Evolutionary conservation across 1,140 invertebrate species (phyloP).

Genomic region (Drosophila quadrilineata): DNA sequence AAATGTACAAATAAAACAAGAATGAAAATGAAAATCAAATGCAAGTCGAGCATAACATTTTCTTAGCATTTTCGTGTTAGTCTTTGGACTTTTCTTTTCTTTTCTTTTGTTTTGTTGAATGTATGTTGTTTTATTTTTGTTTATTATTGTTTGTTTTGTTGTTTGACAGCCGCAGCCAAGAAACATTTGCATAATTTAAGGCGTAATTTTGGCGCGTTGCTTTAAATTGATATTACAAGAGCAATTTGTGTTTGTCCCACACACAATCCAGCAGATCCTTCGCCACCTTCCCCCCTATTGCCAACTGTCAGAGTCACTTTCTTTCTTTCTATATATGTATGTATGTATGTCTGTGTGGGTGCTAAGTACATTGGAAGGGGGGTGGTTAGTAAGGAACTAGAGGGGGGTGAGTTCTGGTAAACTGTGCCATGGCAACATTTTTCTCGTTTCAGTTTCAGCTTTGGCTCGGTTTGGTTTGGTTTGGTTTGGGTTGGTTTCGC

Average conservation of each 20-base stretch:
- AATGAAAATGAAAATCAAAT: conserved; percentile 20
- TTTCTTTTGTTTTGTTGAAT: background rate
- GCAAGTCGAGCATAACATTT: background rate
- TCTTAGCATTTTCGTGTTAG: conserved; percentile 4
- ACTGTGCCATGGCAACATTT: conserved; percentile 59
- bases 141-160: background rate
- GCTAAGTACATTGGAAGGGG: conserved; percentile 54
- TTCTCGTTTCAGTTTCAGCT: conserved; percentile 36
- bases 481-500: conserved; percentile 35
- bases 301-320: too few relatives aligned
- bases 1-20: background rate
- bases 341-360: conserved; percentile 5
- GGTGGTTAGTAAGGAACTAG: too few relatives aligned
- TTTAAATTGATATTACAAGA: conserved; percentile 71
- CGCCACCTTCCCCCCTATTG: background rate
- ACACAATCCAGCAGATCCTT: background rate
- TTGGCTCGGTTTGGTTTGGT: conserved; percentile 38
- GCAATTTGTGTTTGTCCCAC: conserved; percentile 50
- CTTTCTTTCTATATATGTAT: background rate
- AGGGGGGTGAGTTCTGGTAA: too few relatives aligned
- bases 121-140: background rate
- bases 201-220: conserved; percentile 57
- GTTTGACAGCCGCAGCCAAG: conserved; percentile 21
- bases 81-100: background rate
- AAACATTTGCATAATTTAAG: conserved; percentile 64